Percentiles rank a stretch among this genome's conserved stretches.
These are phyloP conservation scores for Metallyticus violacea DNA, from an alignment of 2,888 invertebrate species.

Conservation along the genomic window DNA sequence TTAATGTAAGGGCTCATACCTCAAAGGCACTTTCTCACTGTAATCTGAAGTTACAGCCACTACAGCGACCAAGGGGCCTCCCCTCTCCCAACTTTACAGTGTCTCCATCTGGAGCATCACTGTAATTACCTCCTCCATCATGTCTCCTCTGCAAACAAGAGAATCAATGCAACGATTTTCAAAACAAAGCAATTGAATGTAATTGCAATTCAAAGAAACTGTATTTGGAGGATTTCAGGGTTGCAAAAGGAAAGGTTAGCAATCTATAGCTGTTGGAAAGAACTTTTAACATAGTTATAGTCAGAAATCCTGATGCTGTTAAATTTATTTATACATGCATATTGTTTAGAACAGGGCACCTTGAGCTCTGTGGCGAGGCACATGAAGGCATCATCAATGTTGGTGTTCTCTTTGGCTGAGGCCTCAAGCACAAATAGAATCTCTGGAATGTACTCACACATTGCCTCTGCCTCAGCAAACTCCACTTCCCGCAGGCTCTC, in stretches of 20 bases:
- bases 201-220: background rate
- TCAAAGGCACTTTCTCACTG: background rate
- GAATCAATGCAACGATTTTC: background rate
- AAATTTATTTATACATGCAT: no score
- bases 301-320: no score
- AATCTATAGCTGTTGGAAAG: no score
- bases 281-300: no score
- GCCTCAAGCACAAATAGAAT: slow-evolving; percentile 84
- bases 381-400: slow-evolving; percentile 85
- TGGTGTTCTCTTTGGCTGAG: slow-evolving; percentile 87
- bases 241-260: background rate
- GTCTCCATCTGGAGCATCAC: slow-evolving; percentile 56
- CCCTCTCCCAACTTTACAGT: slow-evolving; percentile 67
- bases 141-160: slow-evolving; percentile 64
- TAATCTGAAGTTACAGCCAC: slow-evolving; percentile 51
- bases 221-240: background rate
- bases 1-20: background rate
- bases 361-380: slow-evolving; percentile 85
- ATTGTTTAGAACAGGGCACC: slow-evolving; percentile 53
- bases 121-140: slow-evolving; percentile 61
- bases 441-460: slow-evolving; percentile 83
- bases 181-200: background rate
- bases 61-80: slow-evolving; percentile 64
- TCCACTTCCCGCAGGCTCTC: slow-evolving; percentile 79
- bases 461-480: slow-evolving; percentile 79